Evolutionary conservation across 64 coral and sea anemone species (phyloP).

Genomic region (Actinia equina): DNA sequence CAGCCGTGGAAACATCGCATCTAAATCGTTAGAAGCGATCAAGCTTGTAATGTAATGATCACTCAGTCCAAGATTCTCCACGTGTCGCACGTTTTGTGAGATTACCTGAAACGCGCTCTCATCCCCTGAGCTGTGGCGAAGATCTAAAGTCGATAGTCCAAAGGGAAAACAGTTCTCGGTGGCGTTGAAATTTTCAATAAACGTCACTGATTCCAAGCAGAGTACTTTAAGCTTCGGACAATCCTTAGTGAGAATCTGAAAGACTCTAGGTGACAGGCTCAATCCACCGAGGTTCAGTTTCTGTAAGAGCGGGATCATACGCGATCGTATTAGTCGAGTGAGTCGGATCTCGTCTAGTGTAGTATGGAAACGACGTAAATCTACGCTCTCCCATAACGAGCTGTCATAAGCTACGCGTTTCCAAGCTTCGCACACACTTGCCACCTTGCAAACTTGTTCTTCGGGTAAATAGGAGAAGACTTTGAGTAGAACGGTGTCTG

Average conservation of each 20-base stretch:
- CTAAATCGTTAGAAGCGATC: slow-evolving; percentile 30
- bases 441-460: slow-evolving; percentile 20
- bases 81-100: slow-evolving; percentile 18
- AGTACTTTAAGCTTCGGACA: slow-evolving; percentile 61
- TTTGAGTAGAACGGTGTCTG: slow-evolving; percentile 11
- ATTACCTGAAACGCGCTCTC: slow-evolving; percentile 63
- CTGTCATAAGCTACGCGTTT: slow-evolving; percentile 77
- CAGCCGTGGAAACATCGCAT: slow-evolving; percentile 37
- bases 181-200: slow-evolving; percentile 57
- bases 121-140: slow-evolving; percentile 71
- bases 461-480: not conserved
- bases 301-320: slow-evolving; percentile 51
- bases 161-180: slow-evolving; percentile 58
- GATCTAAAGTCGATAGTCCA: slow-evolving; percentile 65
- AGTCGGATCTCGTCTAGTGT: slow-evolving; percentile 61
- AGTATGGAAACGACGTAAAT: slow-evolving; percentile 56
- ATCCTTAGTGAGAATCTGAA: slow-evolving; percentile 59
- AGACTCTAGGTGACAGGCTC: slow-evolving; percentile 67
- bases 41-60: slow-evolving; percentile 53
- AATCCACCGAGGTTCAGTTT: slow-evolving; percentile 71
- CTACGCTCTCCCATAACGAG: slow-evolving; percentile 66
- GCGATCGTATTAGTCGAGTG: slow-evolving; percentile 63
- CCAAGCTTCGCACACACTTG: slow-evolving; percentile 62
- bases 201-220: slow-evolving; percentile 62
- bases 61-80: slow-evolving; percentile 58